phyloP scores from a whole-genome alignment of 1,140 invertebrate species.

The Pemphigus obesinymphae region DNA sequence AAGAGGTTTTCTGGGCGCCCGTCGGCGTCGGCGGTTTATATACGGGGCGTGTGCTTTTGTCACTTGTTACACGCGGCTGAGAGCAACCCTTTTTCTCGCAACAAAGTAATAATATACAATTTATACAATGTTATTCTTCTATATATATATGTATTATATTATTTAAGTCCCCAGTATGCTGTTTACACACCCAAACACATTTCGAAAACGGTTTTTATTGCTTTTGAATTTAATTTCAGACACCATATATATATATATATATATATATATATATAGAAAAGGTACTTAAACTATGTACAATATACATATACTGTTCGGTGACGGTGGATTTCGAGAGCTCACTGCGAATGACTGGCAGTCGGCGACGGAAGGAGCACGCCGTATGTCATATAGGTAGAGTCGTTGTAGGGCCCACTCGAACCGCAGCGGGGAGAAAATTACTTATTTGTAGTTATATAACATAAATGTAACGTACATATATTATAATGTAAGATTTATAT shows the following conservation, averaged over 20 bases:
- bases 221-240: conserved; percentile 35
- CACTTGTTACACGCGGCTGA: conserved; percentile 9
- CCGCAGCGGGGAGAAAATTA: neutral
- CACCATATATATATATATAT: neutral
- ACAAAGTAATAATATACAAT: neutral
- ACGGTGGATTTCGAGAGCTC: too few species aligned
- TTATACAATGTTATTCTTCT: too few species aligned
- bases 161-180: too few species aligned
- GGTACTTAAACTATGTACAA: too few species aligned
- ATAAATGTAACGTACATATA: too few species aligned
- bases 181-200: neutral
- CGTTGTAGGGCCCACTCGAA: neutral
- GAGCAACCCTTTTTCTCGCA: neutral
- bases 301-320: too few species aligned
- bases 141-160: too few species aligned
- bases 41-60: neutral
- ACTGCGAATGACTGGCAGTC: neutral
- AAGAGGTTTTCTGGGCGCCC: neutral
- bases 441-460: too few species aligned
- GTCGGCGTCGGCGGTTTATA: neutral
- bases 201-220: conserved; percentile 31
- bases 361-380: neutral
- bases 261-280: too few species aligned
- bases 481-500: neutral
- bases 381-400: neutral